Evolutionary conservation across 2,113 vertebrate genomes (phyloP).

Genomic region (Phalacrocorax brasilianus): DNA sequence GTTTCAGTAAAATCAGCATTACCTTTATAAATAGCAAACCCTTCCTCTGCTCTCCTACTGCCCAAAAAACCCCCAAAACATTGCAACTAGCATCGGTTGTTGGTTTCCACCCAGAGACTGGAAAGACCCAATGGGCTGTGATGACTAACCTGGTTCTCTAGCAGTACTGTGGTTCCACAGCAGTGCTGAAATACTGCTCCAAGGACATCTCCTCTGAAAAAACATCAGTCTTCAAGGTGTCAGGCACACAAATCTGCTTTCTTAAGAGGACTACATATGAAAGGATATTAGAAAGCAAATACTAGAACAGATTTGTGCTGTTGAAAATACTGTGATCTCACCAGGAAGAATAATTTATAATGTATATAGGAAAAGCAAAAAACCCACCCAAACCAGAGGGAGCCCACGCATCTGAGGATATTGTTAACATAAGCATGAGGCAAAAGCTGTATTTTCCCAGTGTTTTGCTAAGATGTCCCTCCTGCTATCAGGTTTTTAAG

Average conservation of each 20-base stretch:
- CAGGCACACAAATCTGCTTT: background rate
- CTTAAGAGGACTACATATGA: background rate
- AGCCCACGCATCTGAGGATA: background rate
- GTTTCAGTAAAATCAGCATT: background rate
- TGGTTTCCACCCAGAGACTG: background rate
- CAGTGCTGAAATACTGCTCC: background rate
- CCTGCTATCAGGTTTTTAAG: background rate
- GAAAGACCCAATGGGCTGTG: background rate
- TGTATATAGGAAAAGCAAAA: fast-evolving
- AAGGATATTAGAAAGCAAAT: background rate
- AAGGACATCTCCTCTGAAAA: background rate
- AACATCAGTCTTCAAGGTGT: background rate
- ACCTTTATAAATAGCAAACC: background rate
- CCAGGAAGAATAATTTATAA: background rate
- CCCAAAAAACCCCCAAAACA: background rate
- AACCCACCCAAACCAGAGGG: background rate
- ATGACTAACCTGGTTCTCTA: background rate
- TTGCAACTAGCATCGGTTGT: fast-evolving
- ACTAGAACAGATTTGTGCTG: background rate
- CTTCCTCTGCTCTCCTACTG: background rate
- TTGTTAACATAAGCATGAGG: background rate
- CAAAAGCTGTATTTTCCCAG: background rate
- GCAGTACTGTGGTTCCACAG: background rate
- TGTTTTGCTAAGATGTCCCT: background rate
- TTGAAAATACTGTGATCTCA: background rate